Percentiles rank a stretch among this genome's conserved stretches.
Conservation (phyloP, 2,113 vertebrate genomes). For the Brachirus orientalis region DNA sequence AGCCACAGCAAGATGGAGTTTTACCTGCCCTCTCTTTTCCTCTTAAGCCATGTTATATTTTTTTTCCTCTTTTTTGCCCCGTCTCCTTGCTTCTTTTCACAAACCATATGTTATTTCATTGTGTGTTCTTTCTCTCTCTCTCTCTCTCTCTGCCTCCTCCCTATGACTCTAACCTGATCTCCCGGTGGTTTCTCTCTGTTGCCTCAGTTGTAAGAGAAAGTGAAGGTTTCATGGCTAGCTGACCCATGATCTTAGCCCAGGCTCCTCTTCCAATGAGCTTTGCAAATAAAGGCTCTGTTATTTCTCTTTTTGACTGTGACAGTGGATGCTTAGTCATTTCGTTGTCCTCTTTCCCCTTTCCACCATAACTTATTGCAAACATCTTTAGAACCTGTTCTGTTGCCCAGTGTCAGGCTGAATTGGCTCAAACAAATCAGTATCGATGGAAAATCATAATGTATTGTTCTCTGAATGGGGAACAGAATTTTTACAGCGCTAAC, state of each 20-base stretch:
- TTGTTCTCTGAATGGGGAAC: neutral
- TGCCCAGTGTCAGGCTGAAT: no score
- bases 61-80: constrained; percentile 13
- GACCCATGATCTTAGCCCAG: constrained; percentile 43
- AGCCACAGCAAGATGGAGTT: constrained; percentile 6
- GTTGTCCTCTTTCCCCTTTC: constrained; percentile 6
- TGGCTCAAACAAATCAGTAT: no score
- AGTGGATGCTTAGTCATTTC: neutral
- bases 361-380: neutral
- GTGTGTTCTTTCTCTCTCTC: constrained; percentile 11
- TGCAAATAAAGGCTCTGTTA: constrained; percentile 40
- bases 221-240: constrained; percentile 54
- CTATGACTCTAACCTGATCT: constrained; percentile 21
- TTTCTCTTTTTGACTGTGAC: constrained; percentile 15
- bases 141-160: constrained; percentile 7
- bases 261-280: constrained; percentile 45
- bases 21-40: neutral
- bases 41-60: no score
- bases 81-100: constrained; percentile 40
- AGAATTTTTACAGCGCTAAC: constrained; percentile 28
- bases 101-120: constrained; percentile 50
- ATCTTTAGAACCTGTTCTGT: neutral
- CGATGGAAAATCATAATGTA: no score
- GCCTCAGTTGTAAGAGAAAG: constrained; percentile 47
- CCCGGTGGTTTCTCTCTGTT: constrained; percentile 29